A percentile compares a stretch with the other conserved stretches of the same genome.
Evolutionary conservation across 2,797 vertebrate species (phyloP).

Genomic region (Platalea minor): DNA sequence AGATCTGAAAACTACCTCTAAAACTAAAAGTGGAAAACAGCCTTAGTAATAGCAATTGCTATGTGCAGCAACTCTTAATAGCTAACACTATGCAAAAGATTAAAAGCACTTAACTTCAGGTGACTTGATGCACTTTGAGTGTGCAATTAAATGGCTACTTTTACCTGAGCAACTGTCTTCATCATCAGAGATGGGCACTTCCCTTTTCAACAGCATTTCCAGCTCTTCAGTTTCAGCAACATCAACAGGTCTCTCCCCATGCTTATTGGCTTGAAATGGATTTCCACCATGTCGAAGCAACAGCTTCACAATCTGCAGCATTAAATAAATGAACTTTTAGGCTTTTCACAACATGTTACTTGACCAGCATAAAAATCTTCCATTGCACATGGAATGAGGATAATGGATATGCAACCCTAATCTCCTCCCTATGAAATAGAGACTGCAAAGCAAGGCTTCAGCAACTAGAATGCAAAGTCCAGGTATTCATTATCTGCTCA

Average conservation of each 20-base stretch:
- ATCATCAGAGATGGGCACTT: constrained; percentile 89
- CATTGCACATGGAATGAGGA: rapidly evolving
- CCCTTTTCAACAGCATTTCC: constrained; percentile 91
- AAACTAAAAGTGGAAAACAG: background rate
- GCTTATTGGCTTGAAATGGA: constrained; percentile 97
- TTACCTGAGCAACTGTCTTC: constrained; percentile 95
- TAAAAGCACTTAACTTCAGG: background rate
- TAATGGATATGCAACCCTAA: background rate
- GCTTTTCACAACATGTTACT: background rate
- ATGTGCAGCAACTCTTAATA: background rate
- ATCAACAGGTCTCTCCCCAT: constrained; percentile 95
- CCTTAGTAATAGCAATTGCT: background rate
- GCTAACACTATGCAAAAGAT: background rate
- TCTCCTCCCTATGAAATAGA: background rate
- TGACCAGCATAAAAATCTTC: background rate
- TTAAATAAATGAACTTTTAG: background rate
- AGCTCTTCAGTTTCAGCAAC: constrained; percentile 96
- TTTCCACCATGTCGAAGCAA: constrained; percentile 95
- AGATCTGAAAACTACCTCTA: background rate
- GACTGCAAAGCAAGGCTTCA: background rate
- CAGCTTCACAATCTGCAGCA: constrained; percentile 92
- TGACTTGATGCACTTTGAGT: background rate
- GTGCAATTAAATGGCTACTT: background rate
- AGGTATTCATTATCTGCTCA: rapidly evolving
- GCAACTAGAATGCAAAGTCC: background rate